Percentiles rank a stretch among this genome's conserved stretches.
Conservation (phyloP, 2,113 vertebrate genomes). For the Corythoichthys haematopterus region DNA sequence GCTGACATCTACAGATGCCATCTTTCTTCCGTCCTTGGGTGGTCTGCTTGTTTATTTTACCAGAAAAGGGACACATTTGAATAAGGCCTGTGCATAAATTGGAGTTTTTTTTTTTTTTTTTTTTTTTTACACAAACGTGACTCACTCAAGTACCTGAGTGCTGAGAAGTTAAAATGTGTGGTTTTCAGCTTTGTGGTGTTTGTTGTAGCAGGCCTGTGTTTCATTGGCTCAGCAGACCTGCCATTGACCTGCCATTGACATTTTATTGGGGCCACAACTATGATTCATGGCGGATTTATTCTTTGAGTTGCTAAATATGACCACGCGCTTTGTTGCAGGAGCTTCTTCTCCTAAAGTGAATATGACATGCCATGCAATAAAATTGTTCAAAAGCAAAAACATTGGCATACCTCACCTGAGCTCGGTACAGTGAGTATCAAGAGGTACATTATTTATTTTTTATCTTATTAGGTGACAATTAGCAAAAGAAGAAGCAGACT, state of each 20-base stretch:
- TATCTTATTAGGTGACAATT: no score
- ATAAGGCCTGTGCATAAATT: constrained; percentile 36
- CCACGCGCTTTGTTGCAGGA: not conserved
- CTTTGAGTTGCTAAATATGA: not conserved
- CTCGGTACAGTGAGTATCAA: not conserved
- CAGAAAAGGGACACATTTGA: constrained; percentile 29
- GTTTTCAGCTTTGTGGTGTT: constrained; percentile 8
- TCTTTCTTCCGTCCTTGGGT: constrained; percentile 35
- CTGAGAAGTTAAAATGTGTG: constrained; percentile 19
- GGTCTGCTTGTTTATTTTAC: constrained; percentile 50
- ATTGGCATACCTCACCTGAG: not conserved
- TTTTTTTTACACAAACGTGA: constrained; percentile 28
- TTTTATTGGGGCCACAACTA: not conserved
- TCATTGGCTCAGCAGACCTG: constrained; percentile 14
- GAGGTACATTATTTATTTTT: no score
- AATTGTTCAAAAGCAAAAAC: not conserved
- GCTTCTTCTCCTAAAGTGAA: not conserved
- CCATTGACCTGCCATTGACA: not conserved
- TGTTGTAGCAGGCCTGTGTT: constrained; percentile 11
- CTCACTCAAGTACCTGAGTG: constrained; percentile 10
- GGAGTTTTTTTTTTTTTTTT: not conserved
- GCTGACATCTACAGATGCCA: constrained; percentile 31
- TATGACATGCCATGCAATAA: not conserved
- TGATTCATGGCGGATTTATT: not conserved
- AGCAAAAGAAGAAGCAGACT: no score